Evolutionary conservation across 1,140 invertebrate species (phyloP), one percentile per base, ranked within the genome.

Genomic region (Ditylenchus dipsaci): DNA sequence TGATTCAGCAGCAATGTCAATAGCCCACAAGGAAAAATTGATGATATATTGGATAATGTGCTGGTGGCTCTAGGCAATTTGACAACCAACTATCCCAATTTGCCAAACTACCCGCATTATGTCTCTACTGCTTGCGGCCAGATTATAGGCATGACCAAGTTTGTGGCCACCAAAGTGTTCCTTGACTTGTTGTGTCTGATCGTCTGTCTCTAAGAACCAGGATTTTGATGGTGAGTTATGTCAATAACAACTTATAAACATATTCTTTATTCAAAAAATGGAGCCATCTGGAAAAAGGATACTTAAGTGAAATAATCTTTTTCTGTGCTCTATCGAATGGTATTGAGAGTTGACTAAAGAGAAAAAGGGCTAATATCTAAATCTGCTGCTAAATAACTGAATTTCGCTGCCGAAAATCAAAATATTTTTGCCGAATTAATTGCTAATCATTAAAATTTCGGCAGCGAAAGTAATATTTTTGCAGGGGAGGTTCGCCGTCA

Each of bases 21-120:
- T 17, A 17, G 58, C 11, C 11, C 53, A 68, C 1, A 70, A 69
- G 21, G 29, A 57, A 53, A 61, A 30, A 61, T 43, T 38, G 60
- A 23, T 19, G 65, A 67, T 19, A 30, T 67, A n/a, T 23, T 67
- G 56, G 65, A 67, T 21, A 67, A 62, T 8, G 65, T 67, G 21
- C 65, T 67, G 66, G 23, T 67, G 9, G 65, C 65, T 0, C 64
- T 67, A 7, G 33, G 60, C 21, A 67, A 67, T 30, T 27, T 67
- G 0, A 66, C 65, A 0, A 66, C 26, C 29, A 61, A 61, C 26
- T 61, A 61, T 29, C 29, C 27, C 38, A 43, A 1, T 26, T 33
- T 61, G 27, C 59, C 27, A 19, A 21, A 30, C 29, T 19, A 19
- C 23, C n/a, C 49, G 3, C n/a, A 19, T 19, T 61, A 61, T 15